These are phyloP conservation scores for Physella acuta DNA, from an alignment of 1,140 invertebrate genomes.

Conservation along the genomic window DNA sequence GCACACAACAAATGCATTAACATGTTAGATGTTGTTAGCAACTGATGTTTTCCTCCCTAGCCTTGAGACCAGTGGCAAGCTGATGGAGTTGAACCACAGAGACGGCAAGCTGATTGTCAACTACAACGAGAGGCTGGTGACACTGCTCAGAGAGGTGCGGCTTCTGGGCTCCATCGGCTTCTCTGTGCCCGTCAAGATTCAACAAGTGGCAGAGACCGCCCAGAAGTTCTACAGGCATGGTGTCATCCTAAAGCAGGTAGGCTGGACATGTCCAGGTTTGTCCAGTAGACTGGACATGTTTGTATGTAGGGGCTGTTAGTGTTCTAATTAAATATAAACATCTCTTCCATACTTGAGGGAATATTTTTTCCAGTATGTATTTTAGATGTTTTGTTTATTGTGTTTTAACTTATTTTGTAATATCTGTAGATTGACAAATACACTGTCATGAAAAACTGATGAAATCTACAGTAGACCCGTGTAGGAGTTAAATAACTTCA, in stretches of 20 bases:
- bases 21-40: too few relatives aligned
- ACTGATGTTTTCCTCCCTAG: conserved; percentile 57
- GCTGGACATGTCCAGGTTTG: background rate
- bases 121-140: conserved; percentile 79
- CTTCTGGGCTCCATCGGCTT: conserved; percentile 80
- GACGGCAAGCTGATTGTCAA: conserved; percentile 81
- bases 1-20: too few relatives aligned
- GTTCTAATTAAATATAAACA: too few relatives aligned
- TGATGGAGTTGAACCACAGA: conserved; percentile 75
- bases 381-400: background rate
- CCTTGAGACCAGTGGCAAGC: conserved; percentile 71
- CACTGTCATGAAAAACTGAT: too few relatives aligned
- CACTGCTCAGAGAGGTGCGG: conserved; percentile 79
- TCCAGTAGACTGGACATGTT: background rate
- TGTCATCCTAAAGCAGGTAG: conserved; percentile 80
- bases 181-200: conserved; percentile 73
- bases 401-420: too few relatives aligned
- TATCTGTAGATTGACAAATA: too few relatives aligned
- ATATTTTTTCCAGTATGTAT: background rate
- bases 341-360: background rate
- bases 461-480: too few relatives aligned
- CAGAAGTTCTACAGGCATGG: conserved; percentile 80
- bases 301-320: too few relatives aligned
- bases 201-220: conserved; percentile 68
- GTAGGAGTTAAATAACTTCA: too few relatives aligned